A percentile compares a stretch with the other conserved stretches of the same genome.
These are phyloP conservation scores for Onthophagus taurus DNA, from an alignment of 1,140 invertebrate species.

Conservation along the genomic window DNA sequence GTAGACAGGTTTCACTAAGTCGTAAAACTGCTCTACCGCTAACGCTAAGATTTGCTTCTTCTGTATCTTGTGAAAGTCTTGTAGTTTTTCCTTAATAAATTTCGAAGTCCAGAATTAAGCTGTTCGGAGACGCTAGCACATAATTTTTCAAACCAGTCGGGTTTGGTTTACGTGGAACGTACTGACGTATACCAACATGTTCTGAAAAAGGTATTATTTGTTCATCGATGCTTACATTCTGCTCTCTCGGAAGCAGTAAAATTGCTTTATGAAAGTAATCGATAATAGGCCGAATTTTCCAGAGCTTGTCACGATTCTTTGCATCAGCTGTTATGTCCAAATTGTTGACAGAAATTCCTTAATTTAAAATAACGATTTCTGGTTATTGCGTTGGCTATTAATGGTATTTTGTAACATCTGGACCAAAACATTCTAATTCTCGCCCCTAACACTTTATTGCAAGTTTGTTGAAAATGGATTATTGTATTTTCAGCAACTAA, in stretches of 20 bases:
- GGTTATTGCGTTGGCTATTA: too few species aligned
- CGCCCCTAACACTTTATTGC: too few species aligned
- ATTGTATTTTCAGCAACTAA: too few species aligned
- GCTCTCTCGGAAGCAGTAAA: background rate
- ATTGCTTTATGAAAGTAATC: background rate
- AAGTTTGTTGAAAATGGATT: too few species aligned
- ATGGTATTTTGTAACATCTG: too few species aligned
- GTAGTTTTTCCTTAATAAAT: constrained; percentile 20
- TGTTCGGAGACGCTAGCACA: constrained; percentile 19
- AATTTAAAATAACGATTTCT: too few species aligned
- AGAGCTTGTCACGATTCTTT: too few species aligned
- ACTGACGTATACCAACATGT: background rate
- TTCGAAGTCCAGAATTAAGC: constrained; percentile 26
- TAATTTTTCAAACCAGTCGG: constrained; percentile 20
- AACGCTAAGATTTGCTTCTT: background rate
- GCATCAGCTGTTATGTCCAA: too few species aligned
- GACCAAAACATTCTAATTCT: too few species aligned
- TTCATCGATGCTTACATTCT: constrained; percentile 1
- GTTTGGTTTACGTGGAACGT: constrained; percentile 16
- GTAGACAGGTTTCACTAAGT: background rate
- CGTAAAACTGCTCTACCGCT: background rate
- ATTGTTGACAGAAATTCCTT: too few species aligned
- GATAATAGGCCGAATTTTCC: too few species aligned
- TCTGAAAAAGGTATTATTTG: background rate
- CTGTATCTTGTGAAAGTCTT: constrained; percentile 3